A percentile compares a stretch with the other conserved stretches of the same genome.
Evolutionary conservation across 2,797 vertebrate species (phyloP).

Genomic region (Tapera naevia): DNA sequence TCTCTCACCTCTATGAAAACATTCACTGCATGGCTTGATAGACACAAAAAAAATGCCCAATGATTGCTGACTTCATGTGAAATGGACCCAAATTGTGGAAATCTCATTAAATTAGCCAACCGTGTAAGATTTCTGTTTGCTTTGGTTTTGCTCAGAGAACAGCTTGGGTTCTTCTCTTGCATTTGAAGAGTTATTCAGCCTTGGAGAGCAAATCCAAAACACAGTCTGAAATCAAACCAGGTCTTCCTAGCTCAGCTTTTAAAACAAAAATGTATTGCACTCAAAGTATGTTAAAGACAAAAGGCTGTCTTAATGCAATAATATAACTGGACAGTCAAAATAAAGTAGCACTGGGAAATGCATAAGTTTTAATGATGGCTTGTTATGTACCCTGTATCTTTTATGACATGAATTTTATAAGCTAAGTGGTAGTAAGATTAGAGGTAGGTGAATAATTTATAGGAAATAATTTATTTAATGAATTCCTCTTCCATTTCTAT

Average conservation of each 20-base stretch:
- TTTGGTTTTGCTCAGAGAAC: not conserved
- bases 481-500: slow-evolving; percentile 66
- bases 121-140: not conserved
- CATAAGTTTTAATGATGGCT: slow-evolving; percentile 43
- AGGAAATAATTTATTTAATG: slow-evolving; percentile 70
- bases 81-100: not conserved
- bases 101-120: not conserved
- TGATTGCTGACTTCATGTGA: not conserved
- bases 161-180: not conserved
- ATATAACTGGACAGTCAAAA: slow-evolving; percentile 27
- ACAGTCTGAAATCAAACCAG: not conserved
- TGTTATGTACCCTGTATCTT: slow-evolving; percentile 55
- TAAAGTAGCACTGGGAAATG: slow-evolving; percentile 34
- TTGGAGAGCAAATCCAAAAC: slow-evolving; percentile 16
- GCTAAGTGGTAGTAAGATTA: slow-evolving; percentile 62
- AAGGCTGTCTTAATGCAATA: slow-evolving; percentile 27
- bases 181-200: not conserved
- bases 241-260: slow-evolving; percentile 18
- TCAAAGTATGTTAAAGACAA: slow-evolving; percentile 38
- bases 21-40: not conserved
- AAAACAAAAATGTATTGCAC: not conserved
- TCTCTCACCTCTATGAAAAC: not conserved
- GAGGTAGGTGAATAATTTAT: slow-evolving; percentile 67
- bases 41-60: not conserved
- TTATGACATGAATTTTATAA: slow-evolving; percentile 66